Base-by-base conservation (phyloP, 1,140 invertebrate species). In the Cotesia chilonis region DNA sequence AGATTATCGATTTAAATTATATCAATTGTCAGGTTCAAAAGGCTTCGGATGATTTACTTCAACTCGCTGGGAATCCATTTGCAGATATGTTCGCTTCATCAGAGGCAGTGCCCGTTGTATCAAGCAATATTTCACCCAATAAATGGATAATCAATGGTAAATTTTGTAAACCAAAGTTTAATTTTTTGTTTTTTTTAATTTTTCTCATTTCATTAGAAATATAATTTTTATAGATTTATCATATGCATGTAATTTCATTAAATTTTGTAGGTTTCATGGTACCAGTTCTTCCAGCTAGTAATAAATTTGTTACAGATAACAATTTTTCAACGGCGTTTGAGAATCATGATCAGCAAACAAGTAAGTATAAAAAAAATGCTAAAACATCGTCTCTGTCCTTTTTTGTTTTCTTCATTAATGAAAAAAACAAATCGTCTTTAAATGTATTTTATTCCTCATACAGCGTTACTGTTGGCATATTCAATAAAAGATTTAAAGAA, bases 41-140 rank as follows among this genome's bases (percentile, higher is more conserved):
- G 87, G 93, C 95, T 28, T 96, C 94, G 5, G 95, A 97, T 80
- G 96, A 97, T 88, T 88, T 97, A 71, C 89, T 98, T 47, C 94
- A 95, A 80, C 87, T 97, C 75, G 92, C 83, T 54, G 89, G 91
- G 60, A 98, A 97, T 90, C 96, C 96, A 28, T 98, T 97, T 85
- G 93, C 94, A 41, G 94, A 96, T 81, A 95, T 94, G 88, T 95
- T 95, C 83, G 89, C 90, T 61, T 88, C 85, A 54, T 84, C 88
- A 47, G 85, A 87, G 72, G 71, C 84, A 47, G 77, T 78, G 36
- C 74, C 81, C 28, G 76, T 76, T 71, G 83, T 88, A 71, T 81
- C 86, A 71, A 80, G 85, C 5, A 82, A 83, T 37, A 76, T 80
- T 57, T 80, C 84, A 76, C 90, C 89, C 81, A 90, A 89, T 80